phyloP scores from a whole-genome alignment of 2,888 invertebrate genomes.

The Epicampocera succincta region DNA sequence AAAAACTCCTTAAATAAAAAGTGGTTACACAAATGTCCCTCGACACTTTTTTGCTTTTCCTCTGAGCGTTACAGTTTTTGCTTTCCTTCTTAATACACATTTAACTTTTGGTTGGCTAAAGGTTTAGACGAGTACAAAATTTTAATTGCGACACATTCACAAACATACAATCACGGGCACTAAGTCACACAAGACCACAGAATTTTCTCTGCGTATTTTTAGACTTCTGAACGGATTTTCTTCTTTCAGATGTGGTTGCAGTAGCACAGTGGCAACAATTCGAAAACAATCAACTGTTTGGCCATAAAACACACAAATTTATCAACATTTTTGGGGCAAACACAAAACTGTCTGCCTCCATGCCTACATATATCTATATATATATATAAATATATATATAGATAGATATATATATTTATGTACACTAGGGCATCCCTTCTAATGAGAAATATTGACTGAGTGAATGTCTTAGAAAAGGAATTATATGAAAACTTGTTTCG shows the following conservation, averaged over 20 bases:
- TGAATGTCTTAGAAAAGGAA: too few species aligned
- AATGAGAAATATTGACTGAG: too few species aligned
- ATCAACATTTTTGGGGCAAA: constrained; percentile 25
- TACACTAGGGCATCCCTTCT: too few species aligned
- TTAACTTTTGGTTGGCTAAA: constrained; percentile 51
- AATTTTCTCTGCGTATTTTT: constrained; percentile 28
- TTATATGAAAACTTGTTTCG: too few species aligned
- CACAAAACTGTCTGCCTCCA: constrained; percentile 26
- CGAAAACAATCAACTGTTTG: constrained; percentile 34
- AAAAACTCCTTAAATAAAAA: constrained; percentile 63
- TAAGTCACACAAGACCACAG: not conserved
- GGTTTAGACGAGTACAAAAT: constrained; percentile 41
- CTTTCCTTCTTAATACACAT: constrained; percentile 36
- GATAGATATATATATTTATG: too few species aligned
- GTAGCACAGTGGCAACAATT: not conserved
- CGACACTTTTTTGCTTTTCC: constrained; percentile 47
- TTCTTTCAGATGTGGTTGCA: not conserved
- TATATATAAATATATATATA: too few species aligned
- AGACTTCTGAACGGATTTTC: not conserved
- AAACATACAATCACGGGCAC: not conserved
- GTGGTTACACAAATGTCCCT: constrained; percentile 58
- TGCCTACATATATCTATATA: constrained; percentile 22
- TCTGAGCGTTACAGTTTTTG: not conserved
- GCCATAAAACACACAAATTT: constrained; percentile 39
- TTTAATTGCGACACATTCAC: not conserved